These are phyloP conservation scores for Pandemis cinnamomeana DNA, from an alignment of 2,888 invertebrate species.

Conservation along the genomic window DNA sequence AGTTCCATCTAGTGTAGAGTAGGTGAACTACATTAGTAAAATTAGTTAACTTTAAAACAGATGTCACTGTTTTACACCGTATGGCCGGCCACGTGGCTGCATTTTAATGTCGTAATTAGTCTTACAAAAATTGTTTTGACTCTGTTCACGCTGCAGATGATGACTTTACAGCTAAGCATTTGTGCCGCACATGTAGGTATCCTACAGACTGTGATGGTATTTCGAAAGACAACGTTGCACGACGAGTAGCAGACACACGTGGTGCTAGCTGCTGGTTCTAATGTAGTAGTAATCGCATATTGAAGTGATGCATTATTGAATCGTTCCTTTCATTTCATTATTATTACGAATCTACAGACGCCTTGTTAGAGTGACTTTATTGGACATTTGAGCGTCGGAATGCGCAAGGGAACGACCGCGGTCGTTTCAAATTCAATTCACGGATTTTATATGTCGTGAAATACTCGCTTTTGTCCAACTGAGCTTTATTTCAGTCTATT, in stretches of 20 bases:
- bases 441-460: slow-evolving; percentile 35
- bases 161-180: too few relatives aligned
- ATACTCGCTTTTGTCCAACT: slow-evolving; percentile 25
- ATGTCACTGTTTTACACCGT: too few relatives aligned
- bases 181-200: too few relatives aligned
- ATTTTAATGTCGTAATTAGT: too few relatives aligned
- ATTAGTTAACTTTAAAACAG: too few relatives aligned
- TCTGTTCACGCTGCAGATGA: too few relatives aligned
- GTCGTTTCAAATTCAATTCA: slow-evolving; percentile 50
- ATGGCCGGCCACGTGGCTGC: too few relatives aligned
- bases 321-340: slow-evolving; percentile 20
- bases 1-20: too few relatives aligned
- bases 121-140: too few relatives aligned
- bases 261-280: background rate
- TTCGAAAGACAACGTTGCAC: background rate
- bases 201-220: too few relatives aligned
- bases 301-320: background rate
- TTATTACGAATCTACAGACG: slow-evolving; percentile 36
- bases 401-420: slow-evolving; percentile 43
- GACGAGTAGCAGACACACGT: background rate
- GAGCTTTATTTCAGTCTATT: slow-evolving; percentile 32
- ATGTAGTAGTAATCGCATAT: background rate
- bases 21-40: too few relatives aligned
- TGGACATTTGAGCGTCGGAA: slow-evolving; percentile 46
- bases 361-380: slow-evolving; percentile 47